Evolutionary conservation across 2,797 vertebrate genomes (phyloP).

Genomic region (Microhierax caerulescens): DNA sequence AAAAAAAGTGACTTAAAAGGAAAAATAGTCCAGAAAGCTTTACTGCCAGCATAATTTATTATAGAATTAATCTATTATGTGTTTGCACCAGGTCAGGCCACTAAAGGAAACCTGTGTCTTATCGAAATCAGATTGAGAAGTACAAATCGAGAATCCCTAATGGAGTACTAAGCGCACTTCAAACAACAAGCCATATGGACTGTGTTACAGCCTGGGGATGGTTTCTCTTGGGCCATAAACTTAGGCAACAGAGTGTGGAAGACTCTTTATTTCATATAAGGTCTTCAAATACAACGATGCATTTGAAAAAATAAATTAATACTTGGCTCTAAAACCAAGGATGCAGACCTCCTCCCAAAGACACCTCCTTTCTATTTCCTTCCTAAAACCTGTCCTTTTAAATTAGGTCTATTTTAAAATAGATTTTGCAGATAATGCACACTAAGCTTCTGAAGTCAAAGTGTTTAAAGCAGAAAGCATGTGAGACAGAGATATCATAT

Average conservation of each 20-base stretch:
- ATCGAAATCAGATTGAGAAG: constrained; percentile 80
- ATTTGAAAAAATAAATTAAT: constrained; percentile 34
- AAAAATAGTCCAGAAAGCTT: constrained; percentile 74
- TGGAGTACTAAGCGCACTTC: constrained; percentile 81
- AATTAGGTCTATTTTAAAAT: constrained; percentile 17
- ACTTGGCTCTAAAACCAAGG: neutral
- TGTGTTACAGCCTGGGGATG: constrained; percentile 75
- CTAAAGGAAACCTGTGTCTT: constrained; percentile 71
- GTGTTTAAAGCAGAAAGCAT: constrained; percentile 4
- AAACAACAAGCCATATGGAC: constrained; percentile 82
- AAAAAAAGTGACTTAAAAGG: constrained; percentile 70
- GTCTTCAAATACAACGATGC: constrained; percentile 42
- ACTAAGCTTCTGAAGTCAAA: neutral
- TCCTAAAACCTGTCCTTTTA: neutral
- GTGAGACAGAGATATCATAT: constrained; percentile 11
- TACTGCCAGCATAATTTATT: constrained; percentile 77
- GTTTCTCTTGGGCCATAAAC: constrained; percentile 68
- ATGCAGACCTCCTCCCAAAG: neutral
- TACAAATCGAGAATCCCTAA: constrained; percentile 74
- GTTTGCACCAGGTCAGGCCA: constrained; percentile 74
- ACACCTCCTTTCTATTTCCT: neutral
- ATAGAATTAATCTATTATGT: constrained; percentile 75
- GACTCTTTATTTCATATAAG: constrained; percentile 42
- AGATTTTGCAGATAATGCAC: neutral
- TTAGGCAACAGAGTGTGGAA: constrained; percentile 23